Evolutionary conservation across 2,888 invertebrate species (phyloP).

Genomic region (Candidula unifasciata): DNA sequence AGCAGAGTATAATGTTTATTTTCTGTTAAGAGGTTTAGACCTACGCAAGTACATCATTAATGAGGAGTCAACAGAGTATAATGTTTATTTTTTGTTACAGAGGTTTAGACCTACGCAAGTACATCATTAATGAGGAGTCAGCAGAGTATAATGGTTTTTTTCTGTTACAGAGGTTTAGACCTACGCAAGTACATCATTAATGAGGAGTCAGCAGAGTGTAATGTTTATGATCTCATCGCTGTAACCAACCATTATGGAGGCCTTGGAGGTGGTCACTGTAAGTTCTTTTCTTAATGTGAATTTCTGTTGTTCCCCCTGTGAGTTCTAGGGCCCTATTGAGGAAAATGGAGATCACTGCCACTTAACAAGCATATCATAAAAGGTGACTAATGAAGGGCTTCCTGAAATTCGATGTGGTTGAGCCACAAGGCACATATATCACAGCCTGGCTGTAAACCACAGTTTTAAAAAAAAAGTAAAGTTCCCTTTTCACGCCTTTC

Average conservation of each 20-base stretch:
- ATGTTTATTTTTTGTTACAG: constrained; percentile 57
- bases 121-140: constrained; percentile 78
- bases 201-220: constrained; percentile 72
- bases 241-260: constrained; percentile 81
- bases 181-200: constrained; percentile 79
- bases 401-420: too few species aligned
- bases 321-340: too few species aligned
- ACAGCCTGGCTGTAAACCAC: too few species aligned
- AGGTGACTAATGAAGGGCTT: too few species aligned
- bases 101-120: constrained; percentile 79
- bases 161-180: constrained; percentile 75
- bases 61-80: constrained; percentile 72
- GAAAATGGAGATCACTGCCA: too few species aligned
- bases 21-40: constrained; percentile 79
- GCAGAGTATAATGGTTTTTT: constrained; percentile 62
- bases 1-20: constrained; percentile 77
- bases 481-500: too few species aligned
- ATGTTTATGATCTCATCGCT: constrained; percentile 80
- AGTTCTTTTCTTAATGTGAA: constrained; percentile 58
- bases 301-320: too few species aligned
- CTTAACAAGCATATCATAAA: too few species aligned
- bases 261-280: constrained; percentile 78
- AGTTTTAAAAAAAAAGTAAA: too few species aligned
- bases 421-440: too few species aligned
- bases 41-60: constrained; percentile 79